Conservation (phyloP, 1,140 invertebrate genomes). For the Conus ventricosus region DNA sequence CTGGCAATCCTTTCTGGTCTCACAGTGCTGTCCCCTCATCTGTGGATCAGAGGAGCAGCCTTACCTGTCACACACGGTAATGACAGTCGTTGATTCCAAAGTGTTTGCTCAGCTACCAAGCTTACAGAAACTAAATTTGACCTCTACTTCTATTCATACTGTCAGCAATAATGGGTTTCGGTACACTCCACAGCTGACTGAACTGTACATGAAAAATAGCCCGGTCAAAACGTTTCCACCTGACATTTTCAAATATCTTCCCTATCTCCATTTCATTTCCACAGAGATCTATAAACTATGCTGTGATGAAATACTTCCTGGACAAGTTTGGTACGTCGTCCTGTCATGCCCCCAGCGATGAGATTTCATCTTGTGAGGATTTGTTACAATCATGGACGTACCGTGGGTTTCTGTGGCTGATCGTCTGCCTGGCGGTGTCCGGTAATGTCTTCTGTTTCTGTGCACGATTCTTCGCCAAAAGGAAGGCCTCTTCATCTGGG, state of each 20-base stretch:
- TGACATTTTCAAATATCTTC: too few species aligned
- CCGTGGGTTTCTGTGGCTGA: slow-evolving; percentile 47
- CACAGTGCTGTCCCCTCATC: neutral
- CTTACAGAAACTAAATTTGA: too few species aligned
- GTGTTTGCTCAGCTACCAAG: neutral
- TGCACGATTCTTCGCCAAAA: neutral
- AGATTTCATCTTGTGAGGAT: neutral
- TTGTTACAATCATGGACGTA: slow-evolving; percentile 19
- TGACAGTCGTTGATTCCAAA: slow-evolving; percentile 1
- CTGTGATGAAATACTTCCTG: neutral
- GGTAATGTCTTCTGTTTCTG: slow-evolving; percentile 52
- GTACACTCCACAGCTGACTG: neutral
- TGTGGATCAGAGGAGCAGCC: neutral
- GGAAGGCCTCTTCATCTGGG: neutral
- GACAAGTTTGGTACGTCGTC: too few species aligned
- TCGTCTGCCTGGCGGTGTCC: slow-evolving; percentile 40
- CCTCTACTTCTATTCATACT: neutral
- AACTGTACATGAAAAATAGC: neutral
- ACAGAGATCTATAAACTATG: neutral
- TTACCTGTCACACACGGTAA: neutral
- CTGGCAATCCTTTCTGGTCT: neutral
- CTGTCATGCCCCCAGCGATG: neutral
- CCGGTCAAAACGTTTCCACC: neutral
- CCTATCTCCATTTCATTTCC: neutral
- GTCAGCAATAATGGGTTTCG: too few species aligned